Evolutionary conservation across 2,888 invertebrate species (phyloP).

Genomic region (Bhutanitis thaidina): DNA sequence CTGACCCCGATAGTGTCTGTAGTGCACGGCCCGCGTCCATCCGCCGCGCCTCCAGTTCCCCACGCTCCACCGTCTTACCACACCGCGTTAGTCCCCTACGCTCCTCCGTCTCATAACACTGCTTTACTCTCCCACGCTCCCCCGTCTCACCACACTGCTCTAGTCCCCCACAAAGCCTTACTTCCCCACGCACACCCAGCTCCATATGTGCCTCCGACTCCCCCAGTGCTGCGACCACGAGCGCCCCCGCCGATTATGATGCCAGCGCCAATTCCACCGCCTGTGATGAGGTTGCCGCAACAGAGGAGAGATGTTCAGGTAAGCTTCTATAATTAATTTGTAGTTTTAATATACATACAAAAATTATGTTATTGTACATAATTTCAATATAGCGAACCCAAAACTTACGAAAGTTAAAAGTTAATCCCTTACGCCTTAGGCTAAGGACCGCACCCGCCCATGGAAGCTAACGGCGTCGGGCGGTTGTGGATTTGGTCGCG

Average conservation of each 20-base stretch:
- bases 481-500: too few relatives aligned
- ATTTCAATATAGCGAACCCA: too few relatives aligned
- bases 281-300: slow-evolving; percentile 52
- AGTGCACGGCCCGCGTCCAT: slow-evolving; percentile 45
- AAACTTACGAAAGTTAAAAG: too few relatives aligned
- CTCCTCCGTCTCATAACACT: slow-evolving; percentile 18
- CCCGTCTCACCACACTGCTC: slow-evolving; percentile 31
- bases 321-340: slow-evolving; percentile 24
- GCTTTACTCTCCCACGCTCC: slow-evolving; percentile 20
- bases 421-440: too few relatives aligned
- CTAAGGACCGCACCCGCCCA: too few relatives aligned
- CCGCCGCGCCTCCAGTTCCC: slow-evolving; percentile 25
- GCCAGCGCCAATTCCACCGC: slow-evolving; percentile 53
- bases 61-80: slow-evolving; percentile 21
- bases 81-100: slow-evolving; percentile 19
- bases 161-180: too few relatives aligned
- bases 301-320: slow-evolving; percentile 69
- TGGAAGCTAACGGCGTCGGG: too few relatives aligned
- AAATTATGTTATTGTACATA: too few relatives aligned
- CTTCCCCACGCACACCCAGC: slow-evolving; percentile 21
- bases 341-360: too few relatives aligned
- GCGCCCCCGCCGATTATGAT: slow-evolving; percentile 57
- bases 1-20: slow-evolving; percentile 54
- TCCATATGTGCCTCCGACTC: slow-evolving; percentile 36
- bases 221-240: slow-evolving; percentile 33